Evolutionary conservation across 2,113 vertebrate species (phyloP), one percentile per base, ranked within the genome.

Genomic region (Neolamprologus longior): DNA sequence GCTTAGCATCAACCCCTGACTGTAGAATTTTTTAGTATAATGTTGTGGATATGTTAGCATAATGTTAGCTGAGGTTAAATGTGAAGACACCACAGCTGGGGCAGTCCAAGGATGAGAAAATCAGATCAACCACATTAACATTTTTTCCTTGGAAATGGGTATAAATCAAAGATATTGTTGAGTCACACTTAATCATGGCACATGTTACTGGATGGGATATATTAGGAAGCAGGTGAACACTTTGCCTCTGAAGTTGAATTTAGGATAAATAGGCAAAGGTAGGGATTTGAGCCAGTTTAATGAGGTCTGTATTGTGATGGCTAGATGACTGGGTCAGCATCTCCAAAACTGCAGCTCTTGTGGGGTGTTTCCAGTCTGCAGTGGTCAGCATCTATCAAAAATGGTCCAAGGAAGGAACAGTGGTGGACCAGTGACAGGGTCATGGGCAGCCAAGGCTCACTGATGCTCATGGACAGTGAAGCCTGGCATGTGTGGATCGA

Each of bases 1-100:
- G 91, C 84, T 91, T 85, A 91, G 82, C 81, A 76, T 93, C 89
- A 93, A 68, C 35, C 58, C 12, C 83, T 52, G 89, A 79, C 81
- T 54, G 55, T 19, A 79, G 54, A 80, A 80, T 37, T 82, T 80
- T 37, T 54, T 84, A 14, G 82, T 78, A 54, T 17, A 80, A 82
- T 76, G 66, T 84, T 89, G 91, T 81, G 52, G 63, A 63, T 79
- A 37, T 40, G 57, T 90, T 90, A 57, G 86, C 26, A 26, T 86
- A 78, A 86, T 63, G 81, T 78, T 83, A 80, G 80, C 35, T 61
- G 84, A 78, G 31, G 82, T 19, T 63, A 26, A 76, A 26, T 35
- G 26, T 6, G 52, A 81, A 13, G 50, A 55, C 57, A 66, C 28
- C 8, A 7, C 6, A 33, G 76, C 71, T 81, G 88, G 80, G 86